Percentiles rank a stretch among this genome's conserved stretches.
Evolutionary conservation across 2,797 vertebrate genomes (phyloP).

Genomic region (Falco peregrinus): DNA sequence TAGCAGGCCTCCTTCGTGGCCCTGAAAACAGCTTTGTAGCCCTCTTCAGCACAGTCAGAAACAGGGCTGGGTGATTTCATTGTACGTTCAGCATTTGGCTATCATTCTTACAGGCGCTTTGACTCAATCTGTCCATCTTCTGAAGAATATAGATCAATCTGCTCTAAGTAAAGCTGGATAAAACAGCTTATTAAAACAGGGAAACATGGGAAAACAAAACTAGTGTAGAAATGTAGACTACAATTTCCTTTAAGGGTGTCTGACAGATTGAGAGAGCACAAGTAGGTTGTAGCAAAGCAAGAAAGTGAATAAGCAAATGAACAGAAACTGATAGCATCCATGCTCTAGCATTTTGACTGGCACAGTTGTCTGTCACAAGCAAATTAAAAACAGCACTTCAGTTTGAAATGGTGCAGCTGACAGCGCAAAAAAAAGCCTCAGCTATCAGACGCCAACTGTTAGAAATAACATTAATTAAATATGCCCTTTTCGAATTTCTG

Average conservation of each 20-base stretch:
- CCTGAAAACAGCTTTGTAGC: neutral
- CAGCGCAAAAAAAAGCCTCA: neutral
- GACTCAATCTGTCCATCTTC: neutral
- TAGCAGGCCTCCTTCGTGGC: neutral
- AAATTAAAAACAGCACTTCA: slow-evolving; percentile 30
- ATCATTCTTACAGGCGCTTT: neutral
- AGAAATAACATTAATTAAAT: slow-evolving; percentile 39
- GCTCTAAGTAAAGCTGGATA: neutral
- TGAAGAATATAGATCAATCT: neutral
- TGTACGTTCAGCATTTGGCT: neutral
- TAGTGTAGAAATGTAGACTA: neutral
- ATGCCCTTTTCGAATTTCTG: neutral
- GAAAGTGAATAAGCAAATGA: slow-evolving; percentile 42
- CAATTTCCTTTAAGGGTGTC: neutral
- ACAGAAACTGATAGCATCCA: slow-evolving; percentile 23
- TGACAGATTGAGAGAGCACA: slow-evolving; percentile 29
- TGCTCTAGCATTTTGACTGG: slow-evolving; percentile 3
- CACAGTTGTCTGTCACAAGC: neutral
- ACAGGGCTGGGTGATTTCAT: neutral
- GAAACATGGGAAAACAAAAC: neutral
- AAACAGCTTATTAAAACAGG: neutral
- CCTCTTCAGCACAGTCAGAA: neutral
- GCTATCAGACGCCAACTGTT: slow-evolving; percentile 12
- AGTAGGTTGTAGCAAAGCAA: slow-evolving; percentile 18
- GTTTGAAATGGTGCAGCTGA: slow-evolving; percentile 38